These are phyloP conservation scores for Leptocoma aspasia DNA, from an alignment of 2,113 vertebrate species.

Conservation along the genomic window DNA sequence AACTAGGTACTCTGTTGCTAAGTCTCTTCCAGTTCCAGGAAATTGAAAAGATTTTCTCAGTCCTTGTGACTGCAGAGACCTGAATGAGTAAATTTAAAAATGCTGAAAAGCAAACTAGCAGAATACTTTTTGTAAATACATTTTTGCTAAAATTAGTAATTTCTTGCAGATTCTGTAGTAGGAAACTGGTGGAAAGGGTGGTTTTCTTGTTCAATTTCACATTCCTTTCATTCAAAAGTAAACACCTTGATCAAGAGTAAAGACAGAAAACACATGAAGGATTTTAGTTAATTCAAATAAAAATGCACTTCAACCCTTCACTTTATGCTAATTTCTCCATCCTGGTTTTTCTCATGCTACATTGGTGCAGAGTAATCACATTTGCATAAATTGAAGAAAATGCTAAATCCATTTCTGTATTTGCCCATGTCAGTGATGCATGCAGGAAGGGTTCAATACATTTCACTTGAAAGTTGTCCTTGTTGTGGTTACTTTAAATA, in stretches of 20 bases:
- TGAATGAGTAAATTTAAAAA: neutral
- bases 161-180: neutral
- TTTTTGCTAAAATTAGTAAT: neutral
- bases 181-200: neutral
- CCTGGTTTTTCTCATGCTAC: neutral
- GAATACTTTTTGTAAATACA: neutral
- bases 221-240: neutral
- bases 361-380: constrained; percentile 15
- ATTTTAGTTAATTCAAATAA: constrained; percentile 32
- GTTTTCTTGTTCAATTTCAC: neutral
- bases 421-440: neutral
- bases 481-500: neutral
- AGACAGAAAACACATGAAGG: neutral
- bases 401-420: neutral
- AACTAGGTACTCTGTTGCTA: neutral
- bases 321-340: constrained; percentile 11
- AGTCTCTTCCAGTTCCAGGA: constrained; percentile 1
- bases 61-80: neutral
- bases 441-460: neutral
- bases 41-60: neutral
- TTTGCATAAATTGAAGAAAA: constrained; percentile 43
- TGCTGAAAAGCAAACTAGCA: neutral
- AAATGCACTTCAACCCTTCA: neutral
- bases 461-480: neutral
- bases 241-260: neutral